Conservation (phyloP, 2,113 vertebrate genomes). For the Quiscalus mexicanus region DNA sequence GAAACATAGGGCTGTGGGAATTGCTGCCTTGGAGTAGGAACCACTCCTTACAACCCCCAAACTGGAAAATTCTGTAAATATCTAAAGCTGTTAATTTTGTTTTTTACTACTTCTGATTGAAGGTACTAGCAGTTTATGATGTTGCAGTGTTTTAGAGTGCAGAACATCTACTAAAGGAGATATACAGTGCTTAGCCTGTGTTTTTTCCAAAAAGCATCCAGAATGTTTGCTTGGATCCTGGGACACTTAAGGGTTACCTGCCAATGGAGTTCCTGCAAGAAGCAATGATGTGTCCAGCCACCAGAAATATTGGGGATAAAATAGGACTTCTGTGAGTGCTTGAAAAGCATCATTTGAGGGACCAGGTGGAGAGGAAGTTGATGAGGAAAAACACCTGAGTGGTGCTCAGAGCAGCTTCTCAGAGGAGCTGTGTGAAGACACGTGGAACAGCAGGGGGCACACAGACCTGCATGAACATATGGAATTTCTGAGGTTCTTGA, state of each 20-base stretch:
- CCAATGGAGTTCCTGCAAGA: rapidly evolving
- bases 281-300: neutral
- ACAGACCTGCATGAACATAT: neutral
- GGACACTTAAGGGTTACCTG: neutral
- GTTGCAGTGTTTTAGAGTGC: neutral
- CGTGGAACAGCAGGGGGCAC: neutral
- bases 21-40: neutral
- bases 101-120: neutral
- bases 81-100: neutral
- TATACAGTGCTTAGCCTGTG: neutral
- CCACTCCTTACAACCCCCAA: neutral
- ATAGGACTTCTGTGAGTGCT: neutral
- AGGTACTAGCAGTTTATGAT: neutral
- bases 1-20: neutral
- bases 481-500: neutral
- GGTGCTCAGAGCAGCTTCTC: neutral
- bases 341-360: neutral
- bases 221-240: neutral
- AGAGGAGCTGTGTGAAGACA: neutral
- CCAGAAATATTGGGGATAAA: neutral
- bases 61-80: neutral
- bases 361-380: rapidly evolving
- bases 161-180: neutral
- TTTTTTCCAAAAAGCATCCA: neutral
- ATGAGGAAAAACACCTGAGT: neutral